phyloP scores from a whole-genome alignment of 1,140 invertebrate species.

The Ostrea denselamellosa region DNA sequence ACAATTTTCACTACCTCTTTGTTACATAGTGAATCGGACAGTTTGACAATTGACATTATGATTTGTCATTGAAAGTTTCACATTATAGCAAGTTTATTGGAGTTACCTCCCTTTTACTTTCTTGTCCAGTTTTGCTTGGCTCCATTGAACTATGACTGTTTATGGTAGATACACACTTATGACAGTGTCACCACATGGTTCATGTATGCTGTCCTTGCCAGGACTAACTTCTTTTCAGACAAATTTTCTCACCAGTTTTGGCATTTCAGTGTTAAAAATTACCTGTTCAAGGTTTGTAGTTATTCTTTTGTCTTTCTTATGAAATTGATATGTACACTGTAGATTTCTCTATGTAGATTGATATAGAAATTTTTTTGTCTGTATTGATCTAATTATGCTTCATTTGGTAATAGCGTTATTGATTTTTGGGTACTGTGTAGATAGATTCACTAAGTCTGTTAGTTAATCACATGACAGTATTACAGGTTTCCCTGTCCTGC shows the following conservation, averaged over 20 bases:
- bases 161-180: background rate
- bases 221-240: constrained; percentile 8
- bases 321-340: background rate
- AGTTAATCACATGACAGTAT: background rate
- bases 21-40: no score
- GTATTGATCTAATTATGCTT: background rate
- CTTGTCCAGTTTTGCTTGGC: background rate
- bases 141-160: constrained; percentile 33
- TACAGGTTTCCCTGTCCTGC: background rate
- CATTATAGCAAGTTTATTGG: background rate
- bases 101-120: background rate
- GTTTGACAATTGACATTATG: no score
- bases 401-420: constrained; percentile 27
- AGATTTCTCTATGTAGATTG: background rate
- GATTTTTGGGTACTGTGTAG: background rate
- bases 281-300: background rate
- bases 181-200: constrained; percentile 18
- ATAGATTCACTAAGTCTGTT: background rate
- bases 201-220: background rate
- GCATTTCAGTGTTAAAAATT: background rate
- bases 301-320: background rate
- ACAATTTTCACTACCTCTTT: no score
- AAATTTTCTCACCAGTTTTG: background rate
- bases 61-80: background rate
- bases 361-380: background rate